A percentile compares a stretch with the other conserved stretches of the same genome.
These are phyloP conservation scores for Oncorhynchus tshawytscha DNA, from an alignment of 2,113 vertebrate genomes.

Conservation along the genomic window DNA sequence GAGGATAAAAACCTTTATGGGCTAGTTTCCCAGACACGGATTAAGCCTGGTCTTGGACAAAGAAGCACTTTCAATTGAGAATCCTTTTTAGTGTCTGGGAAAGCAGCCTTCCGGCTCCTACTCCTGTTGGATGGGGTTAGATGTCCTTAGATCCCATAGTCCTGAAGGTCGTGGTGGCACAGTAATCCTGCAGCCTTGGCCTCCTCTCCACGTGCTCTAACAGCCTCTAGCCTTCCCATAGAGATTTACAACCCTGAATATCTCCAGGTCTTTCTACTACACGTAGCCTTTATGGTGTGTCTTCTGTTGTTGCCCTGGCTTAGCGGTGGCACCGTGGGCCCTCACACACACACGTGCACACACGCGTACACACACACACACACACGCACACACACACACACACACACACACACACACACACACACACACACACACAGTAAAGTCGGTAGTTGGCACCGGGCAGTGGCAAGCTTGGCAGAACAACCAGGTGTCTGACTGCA, in stretches of 20 bases:
- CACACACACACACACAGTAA: constrained; percentile 24
- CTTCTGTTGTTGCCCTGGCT: constrained; percentile 29
- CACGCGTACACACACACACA: background rate
- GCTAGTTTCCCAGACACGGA: background rate
- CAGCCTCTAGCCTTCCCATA: background rate
- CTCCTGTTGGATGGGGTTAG: background rate
- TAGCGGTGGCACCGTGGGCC: constrained; percentile 21
- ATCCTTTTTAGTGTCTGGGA: no score
- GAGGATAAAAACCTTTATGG: background rate
- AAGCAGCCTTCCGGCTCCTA: no score
- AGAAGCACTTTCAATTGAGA: no score
- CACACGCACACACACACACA: background rate
- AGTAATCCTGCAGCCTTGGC: background rate
- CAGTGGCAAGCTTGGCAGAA: constrained; percentile 22
- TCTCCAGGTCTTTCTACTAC: constrained; percentile 52
- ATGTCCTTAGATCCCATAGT: background rate
- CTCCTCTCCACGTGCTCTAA: constrained; percentile 13
- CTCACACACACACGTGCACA: constrained; percentile 1
- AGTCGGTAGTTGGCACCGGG: constrained; percentile 17
- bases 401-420: no score
- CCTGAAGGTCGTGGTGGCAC: background rate
- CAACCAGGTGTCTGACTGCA: constrained; percentile 42
- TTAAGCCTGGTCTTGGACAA: no score
- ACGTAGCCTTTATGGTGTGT: constrained; percentile 58
- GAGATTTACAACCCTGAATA: constrained; percentile 55